Conservation (phyloP, 2,113 vertebrate species). For the Sylvia atricapilla region DNA sequence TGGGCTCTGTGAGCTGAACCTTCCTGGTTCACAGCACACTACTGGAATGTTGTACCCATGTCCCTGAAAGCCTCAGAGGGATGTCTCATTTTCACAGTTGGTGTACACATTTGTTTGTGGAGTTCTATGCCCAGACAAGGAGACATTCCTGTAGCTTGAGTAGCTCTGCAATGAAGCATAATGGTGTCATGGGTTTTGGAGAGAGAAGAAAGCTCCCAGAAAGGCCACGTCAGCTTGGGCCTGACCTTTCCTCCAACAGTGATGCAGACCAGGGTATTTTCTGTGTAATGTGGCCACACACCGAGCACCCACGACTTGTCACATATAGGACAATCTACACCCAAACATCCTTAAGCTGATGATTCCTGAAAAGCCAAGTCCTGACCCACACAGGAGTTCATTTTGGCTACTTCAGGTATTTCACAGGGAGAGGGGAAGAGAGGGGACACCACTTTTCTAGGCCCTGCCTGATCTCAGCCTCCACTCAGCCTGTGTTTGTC, state of each 20-base stretch:
- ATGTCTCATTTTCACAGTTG: background rate
- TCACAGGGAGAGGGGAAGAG: background rate
- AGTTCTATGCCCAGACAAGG: background rate
- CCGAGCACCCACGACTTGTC: background rate
- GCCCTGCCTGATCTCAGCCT: background rate
- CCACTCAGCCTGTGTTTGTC: background rate
- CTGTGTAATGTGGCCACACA: fast-evolving
- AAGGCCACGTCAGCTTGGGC: background rate
- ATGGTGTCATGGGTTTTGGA: background rate
- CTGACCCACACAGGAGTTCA: background rate
- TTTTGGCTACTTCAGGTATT: background rate
- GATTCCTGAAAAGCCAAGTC: background rate
- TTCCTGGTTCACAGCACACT: background rate
- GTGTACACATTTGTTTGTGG: background rate
- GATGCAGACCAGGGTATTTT: background rate
- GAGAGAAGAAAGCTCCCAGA: background rate
- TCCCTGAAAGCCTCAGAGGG: background rate
- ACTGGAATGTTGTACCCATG: background rate
- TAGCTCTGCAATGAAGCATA: background rate
- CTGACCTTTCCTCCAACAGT: background rate
- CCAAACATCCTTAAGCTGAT: background rate
- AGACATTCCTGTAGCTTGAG: background rate
- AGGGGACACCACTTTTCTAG: background rate
- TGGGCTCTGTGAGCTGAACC: background rate
- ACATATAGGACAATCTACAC: background rate